Evolutionary conservation across 2,797 vertebrate species (phyloP).

Genomic region (Paguma larvata): DNA sequence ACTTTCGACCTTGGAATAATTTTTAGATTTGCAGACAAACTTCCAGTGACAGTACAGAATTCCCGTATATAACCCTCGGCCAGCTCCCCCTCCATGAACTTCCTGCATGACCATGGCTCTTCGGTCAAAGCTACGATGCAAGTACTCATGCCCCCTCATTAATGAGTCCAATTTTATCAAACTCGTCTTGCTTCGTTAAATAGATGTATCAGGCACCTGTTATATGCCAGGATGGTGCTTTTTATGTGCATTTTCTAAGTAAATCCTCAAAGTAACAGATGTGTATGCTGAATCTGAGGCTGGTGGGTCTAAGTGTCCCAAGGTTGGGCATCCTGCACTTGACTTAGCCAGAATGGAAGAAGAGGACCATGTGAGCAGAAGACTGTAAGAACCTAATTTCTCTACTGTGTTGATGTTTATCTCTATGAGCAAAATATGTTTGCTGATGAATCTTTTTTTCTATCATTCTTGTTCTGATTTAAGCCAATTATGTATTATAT

Average conservation of each 20-base stretch:
- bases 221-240: accelerated
- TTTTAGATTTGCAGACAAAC: too few species aligned
- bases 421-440: not conserved
- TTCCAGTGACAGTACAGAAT: accelerated
- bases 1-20: not conserved
- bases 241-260: not conserved
- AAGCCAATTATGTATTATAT: too few species aligned
- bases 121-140: accelerated
- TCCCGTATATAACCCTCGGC: accelerated
- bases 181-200: not conserved
- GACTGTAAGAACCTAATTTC: accelerated
- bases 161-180: not conserved
- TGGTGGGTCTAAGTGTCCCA: too few species aligned
- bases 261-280: not conserved
- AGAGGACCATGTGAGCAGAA: not conserved
- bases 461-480: not conserved
- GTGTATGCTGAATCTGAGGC: too few species aligned
- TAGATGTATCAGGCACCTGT: accelerated
- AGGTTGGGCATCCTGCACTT: not conserved
- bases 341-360: too few species aligned
- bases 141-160: accelerated
- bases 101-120: accelerated
- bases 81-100: accelerated
- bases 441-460: not conserved
- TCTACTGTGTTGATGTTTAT: not conserved